Evolutionary conservation across 2,797 vertebrate species (phyloP), one percentile per base, ranked within the genome.

Genomic region (Sphenopsis melanotis): DNA sequence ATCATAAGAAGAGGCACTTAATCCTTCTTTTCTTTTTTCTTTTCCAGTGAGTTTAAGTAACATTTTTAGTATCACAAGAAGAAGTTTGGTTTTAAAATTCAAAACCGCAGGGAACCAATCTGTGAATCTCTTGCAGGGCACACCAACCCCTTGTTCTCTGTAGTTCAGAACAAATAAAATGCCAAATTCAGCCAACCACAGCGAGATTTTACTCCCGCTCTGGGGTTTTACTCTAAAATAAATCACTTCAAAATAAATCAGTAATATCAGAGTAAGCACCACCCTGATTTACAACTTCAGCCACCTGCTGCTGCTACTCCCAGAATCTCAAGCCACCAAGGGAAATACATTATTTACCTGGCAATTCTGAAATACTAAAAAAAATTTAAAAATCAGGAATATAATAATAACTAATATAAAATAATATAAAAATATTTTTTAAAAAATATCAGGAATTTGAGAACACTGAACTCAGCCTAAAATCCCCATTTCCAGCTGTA

Each of bases 401-500:
- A 5, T 5, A 47, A 24, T 47, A 24, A 47, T 8, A 47, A 24
- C 23, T 47, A 24, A 47, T 9, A 47, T 47, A 47, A 24, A 47
- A 24, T 14, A 24, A 47, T 24, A 14, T 23, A 23, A 46, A 46
- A 55, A 44, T 8, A 6, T 4, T 8, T 5, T n/a, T 27, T 29
- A 6, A 22, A 37, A 37, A 44, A 39, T 44, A 60, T 13, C 27
- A 41, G 74, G 21, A 59, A 76, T 7, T 15, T 4, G 27, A 2
- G 30, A 59, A 9, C 7, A 8, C n/a, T 17, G 44, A 47, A 17
- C 24, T 46, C 47, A 18, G 5, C 56, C 27, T 37, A 18, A 74
- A 90, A 87, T 12, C 32, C 41, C 29, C 61, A 87, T 83, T 84
- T 70, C 81, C 93, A 96, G 94, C 88, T 93, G 94, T 55, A 93